Conservation (phyloP, 92 coral and sea anemone genomes). For the Bergia puertoricense region DNA sequence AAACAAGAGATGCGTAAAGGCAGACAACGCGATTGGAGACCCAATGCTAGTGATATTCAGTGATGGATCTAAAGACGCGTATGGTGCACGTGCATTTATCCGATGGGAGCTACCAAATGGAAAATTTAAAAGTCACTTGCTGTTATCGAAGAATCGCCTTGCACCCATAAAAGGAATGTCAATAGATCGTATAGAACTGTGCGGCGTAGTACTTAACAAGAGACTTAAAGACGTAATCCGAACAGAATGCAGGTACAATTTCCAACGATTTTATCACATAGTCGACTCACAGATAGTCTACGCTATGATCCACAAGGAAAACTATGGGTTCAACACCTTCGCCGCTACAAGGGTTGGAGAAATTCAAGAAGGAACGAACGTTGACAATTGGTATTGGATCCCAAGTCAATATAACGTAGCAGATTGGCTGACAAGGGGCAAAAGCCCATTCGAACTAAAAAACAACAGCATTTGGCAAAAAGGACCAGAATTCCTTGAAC, state of each 20-base stretch:
- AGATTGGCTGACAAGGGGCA: constrained; percentile 75
- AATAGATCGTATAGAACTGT: constrained; percentile 48
- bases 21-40: constrained; percentile 29
- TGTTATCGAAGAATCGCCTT: constrained; percentile 55
- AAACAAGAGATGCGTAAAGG: constrained; percentile 44
- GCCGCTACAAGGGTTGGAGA: constrained; percentile 69
- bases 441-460: constrained; percentile 50
- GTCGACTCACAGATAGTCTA: constrained; percentile 60
- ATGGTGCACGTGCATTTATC: constrained; percentile 65
- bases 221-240: constrained; percentile 47
- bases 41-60: constrained; percentile 47
- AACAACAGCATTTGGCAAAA: constrained; percentile 53
- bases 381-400: constrained; percentile 65
- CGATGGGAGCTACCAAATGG: constrained; percentile 54
- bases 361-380: constrained; percentile 62
- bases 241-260: constrained; percentile 47
- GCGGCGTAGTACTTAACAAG: constrained; percentile 48
- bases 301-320: constrained; percentile 55
- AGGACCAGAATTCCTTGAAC: constrained; percentile 62
- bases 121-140: constrained; percentile 18
- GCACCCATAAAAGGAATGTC: constrained; percentile 48
- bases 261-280: constrained; percentile 43
- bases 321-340: constrained; percentile 66
- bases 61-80: constrained; percentile 63
- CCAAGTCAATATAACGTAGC: constrained; percentile 58